Conservation (phyloP, 1,140 invertebrate species). For the Drosophila sproati region DNA sequence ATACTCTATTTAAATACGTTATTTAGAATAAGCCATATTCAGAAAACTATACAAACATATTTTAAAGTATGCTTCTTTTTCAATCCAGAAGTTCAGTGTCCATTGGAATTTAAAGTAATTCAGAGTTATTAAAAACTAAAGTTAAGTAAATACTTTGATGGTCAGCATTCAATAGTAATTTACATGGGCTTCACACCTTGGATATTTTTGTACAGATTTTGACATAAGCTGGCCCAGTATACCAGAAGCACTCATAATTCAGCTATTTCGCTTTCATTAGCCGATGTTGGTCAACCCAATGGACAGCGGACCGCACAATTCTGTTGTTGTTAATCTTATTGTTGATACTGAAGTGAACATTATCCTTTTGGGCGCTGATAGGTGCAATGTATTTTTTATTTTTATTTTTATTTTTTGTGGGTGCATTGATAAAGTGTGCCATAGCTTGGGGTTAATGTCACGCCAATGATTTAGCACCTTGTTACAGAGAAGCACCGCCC, state of each 20-base stretch:
- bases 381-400: constrained; percentile 71
- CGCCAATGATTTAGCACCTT: constrained; percentile 84
- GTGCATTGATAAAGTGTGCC: constrained; percentile 84
- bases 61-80: no score
- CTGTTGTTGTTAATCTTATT: constrained; percentile 41
- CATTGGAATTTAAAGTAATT: no score
- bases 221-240: constrained; percentile 10
- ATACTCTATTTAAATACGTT: no score
- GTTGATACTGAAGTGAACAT: constrained; percentile 57
- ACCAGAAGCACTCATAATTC: constrained; percentile 61
- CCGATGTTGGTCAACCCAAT: constrained; percentile 53
- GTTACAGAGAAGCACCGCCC: constrained; percentile 62
- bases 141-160: no score
- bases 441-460: constrained; percentile 84
- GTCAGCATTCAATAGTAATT: not conserved
- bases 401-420: constrained; percentile 23
- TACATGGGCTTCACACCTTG: no score
- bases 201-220: constrained; percentile 9
- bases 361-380: constrained; percentile 79
- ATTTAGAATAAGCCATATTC: no score
- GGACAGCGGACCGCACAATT: constrained; percentile 49
- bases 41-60: no score
- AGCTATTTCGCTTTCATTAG: constrained; percentile 81
- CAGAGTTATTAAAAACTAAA: no score
- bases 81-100: no score